These are phyloP conservation scores for Otolemur garnettii DNA, from an alignment of 2,113 vertebrate species.

Conservation along the genomic window DNA sequence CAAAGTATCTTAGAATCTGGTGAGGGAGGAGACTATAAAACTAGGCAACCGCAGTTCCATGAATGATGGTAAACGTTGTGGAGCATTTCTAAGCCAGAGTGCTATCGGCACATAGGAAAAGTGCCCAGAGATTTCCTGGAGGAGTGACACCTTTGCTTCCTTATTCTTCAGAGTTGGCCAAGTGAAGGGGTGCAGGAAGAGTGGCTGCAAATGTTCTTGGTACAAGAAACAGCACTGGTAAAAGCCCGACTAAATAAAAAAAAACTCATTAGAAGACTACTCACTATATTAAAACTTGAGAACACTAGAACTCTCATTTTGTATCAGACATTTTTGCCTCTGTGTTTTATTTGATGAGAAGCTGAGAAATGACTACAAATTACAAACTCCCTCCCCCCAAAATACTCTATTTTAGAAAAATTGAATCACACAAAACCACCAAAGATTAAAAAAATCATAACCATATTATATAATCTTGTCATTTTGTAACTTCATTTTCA, in stretches of 20 bases:
- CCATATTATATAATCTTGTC: neutral
- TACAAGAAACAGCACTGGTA: neutral
- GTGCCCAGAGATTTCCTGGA: neutral
- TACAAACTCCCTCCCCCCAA: neutral
- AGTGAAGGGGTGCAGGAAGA: neutral
- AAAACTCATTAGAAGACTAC: neutral
- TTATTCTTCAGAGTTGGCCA: neutral
- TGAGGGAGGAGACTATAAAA: neutral
- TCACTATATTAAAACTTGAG: neutral
- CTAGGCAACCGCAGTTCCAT: neutral
- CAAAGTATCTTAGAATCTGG: neutral
- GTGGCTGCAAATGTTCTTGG: neutral
- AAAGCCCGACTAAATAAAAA: neutral
- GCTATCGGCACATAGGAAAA: neutral
- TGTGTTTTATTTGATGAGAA: slow-evolving; percentile 15
- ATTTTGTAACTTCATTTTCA: slow-evolving; percentile 21
- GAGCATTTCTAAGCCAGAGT: neutral
- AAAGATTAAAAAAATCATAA: slow-evolving; percentile 11
- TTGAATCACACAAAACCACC: neutral
- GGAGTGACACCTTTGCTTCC: neutral
- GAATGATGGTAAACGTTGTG: neutral
- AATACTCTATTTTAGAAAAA: slow-evolving; percentile 32
- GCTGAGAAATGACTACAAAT: neutral
- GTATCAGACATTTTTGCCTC: slow-evolving; percentile 2
- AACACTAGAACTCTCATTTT: neutral